Evolutionary conservation across 2,797 vertebrate genomes (phyloP), one percentile per base, ranked within the genome.

Genomic region (Sparidentex hasta): DNA sequence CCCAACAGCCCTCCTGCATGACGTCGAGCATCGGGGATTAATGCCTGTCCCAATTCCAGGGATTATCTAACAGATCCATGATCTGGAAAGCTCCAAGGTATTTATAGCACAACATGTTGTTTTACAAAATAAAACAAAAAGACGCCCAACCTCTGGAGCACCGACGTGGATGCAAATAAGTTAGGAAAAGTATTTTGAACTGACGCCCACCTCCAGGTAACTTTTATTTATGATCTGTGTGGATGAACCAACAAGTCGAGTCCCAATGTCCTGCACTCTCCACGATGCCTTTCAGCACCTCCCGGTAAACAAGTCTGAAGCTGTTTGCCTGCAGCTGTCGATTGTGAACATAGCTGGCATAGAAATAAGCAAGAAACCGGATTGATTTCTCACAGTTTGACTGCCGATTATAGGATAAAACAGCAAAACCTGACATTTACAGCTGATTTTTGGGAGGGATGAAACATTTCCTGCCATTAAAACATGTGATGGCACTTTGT

Each of bases 11-110:
- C 17, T 61, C 62, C 29, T 27, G 51, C 83, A 38, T 75, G 83
- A 65, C 47, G 41, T 75, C 61, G 66, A 68, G 69, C 25, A 64
- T 21, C n/a, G 65, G 41, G 84, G 93, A 94, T 93, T 94, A 93
- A 70, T 55, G 74, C 48, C 77, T 90, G 92, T 87, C 89, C 89
- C 87, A 91, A 65, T 88, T 92, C 88, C 87, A 87, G 72, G 88
- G 92, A 93, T 93, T 93, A 94, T 91, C 86, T 61, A 86, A 77
- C 81, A 71, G 76, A 89, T 84, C 80, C 80, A 85, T 81, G 83
- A 84, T 87, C 80, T 50, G 7, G 6, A 88, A 73, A 87, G 74
- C 87, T 81, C 57, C 38, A 11, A 67, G 69, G 78, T 90, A 84
- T 86, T 90, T 90, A 86, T 81, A 91, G 83, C 75, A 88, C 43